Percentiles rank a stretch among this genome's conserved stretches.
phyloP scores from a whole-genome alignment of 2,113 vertebrate species.

The Muscicapa adusta region DNA sequence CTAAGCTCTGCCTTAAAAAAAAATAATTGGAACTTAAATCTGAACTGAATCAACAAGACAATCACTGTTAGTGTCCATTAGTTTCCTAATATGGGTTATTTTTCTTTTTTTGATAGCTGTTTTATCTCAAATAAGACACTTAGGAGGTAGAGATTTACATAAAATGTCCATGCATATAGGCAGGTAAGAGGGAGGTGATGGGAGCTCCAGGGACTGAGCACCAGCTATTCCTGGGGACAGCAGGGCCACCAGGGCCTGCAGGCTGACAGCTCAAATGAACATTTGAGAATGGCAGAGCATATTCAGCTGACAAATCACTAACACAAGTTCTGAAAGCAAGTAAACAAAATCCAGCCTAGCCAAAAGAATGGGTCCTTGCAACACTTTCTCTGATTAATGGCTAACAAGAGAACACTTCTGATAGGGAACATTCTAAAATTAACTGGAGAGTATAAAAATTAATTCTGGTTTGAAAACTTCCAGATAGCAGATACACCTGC shows the following conservation, averaged over 20 bases:
- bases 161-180: rapidly evolving
- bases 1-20: not conserved
- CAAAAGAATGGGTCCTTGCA: not conserved
- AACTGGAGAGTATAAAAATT: not conserved
- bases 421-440: not conserved
- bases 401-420: not conserved
- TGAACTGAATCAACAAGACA: not conserved
- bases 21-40: not conserved
- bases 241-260: not conserved
- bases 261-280: not conserved
- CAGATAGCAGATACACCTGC: not conserved
- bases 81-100: rapidly evolving
- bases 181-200: not conserved
- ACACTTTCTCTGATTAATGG: not conserved
- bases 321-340: not conserved
- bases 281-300: not conserved
- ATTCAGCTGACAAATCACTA: not conserved
- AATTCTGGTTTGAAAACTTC: not conserved
- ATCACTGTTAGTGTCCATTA: not conserved
- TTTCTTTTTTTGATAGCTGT: not conserved
- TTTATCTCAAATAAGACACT: not conserved
- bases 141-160: not conserved
- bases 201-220: not conserved
- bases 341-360: not conserved
- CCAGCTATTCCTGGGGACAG: rapidly evolving